Evolutionary conservation across 2,888 invertebrate species (phyloP).

Genomic region (Pterobdella sp.): DNA sequence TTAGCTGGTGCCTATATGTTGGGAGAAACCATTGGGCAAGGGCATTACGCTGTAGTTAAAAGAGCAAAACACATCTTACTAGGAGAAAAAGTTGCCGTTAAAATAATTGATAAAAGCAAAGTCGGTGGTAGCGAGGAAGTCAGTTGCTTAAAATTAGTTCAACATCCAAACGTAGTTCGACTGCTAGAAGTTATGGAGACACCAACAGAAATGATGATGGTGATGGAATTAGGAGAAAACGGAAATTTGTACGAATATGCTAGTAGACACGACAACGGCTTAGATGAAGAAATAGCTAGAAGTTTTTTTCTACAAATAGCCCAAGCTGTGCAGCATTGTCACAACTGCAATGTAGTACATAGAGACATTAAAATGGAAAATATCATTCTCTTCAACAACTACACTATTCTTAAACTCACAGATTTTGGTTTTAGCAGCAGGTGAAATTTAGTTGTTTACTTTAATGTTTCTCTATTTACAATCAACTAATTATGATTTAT

Average conservation of each 20-base stretch:
- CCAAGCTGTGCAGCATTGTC: conserved; percentile 91
- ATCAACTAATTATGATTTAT: too few species aligned
- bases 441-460: too few species aligned
- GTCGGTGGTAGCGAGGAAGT: conserved; percentile 76
- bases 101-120: conserved; percentile 95
- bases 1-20: conserved; percentile 81
- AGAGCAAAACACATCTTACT: conserved; percentile 95
- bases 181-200: conserved; percentile 99
- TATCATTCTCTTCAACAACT: conserved; percentile 95
- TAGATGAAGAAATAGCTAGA: conserved; percentile 56
- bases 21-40: conserved; percentile 90
- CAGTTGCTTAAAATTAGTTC: conserved; percentile 95
- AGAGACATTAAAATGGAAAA: conserved; percentile 98
- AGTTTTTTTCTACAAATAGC: conserved; percentile 94
- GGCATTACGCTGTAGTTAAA: conserved; percentile 97
- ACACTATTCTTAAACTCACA: conserved; percentile 91
- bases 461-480: too few species aligned
- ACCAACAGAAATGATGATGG: conserved; percentile 78
- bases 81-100: conserved; percentile 92
- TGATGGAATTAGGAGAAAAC: conserved; percentile 93
- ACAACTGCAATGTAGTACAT: conserved; percentile 77
- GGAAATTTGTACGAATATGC: conserved; percentile 98
- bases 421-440: conserved; percentile 91
- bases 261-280: conserved; percentile 80
- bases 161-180: conserved; percentile 95